These are phyloP conservation scores for Zygogramma bicolorata DNA, from an alignment of 2,888 invertebrate species.

Conservation along the genomic window DNA sequence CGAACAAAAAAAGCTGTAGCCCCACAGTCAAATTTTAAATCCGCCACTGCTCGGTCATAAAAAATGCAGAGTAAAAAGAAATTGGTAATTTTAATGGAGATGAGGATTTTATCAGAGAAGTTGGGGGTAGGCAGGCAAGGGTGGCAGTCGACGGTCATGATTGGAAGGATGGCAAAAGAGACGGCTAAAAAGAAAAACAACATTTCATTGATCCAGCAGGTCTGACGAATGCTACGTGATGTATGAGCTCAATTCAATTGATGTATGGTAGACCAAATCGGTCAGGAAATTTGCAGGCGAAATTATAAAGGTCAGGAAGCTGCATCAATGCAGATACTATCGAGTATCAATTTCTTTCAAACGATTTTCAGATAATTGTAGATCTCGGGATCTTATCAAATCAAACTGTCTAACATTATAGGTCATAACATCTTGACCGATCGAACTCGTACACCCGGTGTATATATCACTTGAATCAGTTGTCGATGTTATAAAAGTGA, in stretches of 20 bases:
- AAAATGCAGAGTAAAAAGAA: slow-evolving; percentile 33
- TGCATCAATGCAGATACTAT: no score
- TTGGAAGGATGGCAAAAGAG: background rate
- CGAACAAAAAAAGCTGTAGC: no score
- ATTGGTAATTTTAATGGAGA: slow-evolving; percentile 28
- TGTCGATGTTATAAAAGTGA: no score
- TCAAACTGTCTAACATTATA: no score
- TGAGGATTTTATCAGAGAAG: background rate
- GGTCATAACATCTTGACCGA: no score
- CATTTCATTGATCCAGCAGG: background rate
- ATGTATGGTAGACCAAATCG: background rate
- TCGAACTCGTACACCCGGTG: no score
- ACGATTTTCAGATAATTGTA: no score
- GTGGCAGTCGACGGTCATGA: background rate
- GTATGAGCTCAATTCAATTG: background rate
- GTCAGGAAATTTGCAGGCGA: background rate
- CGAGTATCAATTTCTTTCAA: no score
- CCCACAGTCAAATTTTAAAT: no score
- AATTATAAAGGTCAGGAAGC: no score
- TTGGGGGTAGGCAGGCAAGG: background rate
- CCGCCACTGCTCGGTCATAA: slow-evolving; percentile 6
- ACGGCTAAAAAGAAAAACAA: background rate
- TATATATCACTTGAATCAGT: no score
- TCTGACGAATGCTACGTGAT: background rate
- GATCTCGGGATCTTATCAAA: no score